phyloP scores from a whole-genome alignment of 2,113 vertebrate species.

The Mormyrus lacerda region DNA sequence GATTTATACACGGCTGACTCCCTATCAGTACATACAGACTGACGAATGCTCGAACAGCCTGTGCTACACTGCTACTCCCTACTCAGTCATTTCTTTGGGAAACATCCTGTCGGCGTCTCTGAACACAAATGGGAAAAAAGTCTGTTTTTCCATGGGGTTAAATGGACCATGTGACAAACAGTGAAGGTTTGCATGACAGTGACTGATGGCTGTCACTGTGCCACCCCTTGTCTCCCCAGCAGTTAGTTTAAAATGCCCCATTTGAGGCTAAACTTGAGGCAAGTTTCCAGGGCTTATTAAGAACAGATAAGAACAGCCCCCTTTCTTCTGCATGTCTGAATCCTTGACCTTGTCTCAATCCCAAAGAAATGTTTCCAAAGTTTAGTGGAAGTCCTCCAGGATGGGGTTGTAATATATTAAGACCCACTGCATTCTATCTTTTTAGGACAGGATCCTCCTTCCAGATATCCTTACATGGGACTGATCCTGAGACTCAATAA shows the following conservation, averaged over 20 bases:
- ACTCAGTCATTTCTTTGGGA: not conserved
- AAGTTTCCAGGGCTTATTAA: not conserved
- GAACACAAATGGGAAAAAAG: not conserved
- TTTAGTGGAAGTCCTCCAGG: not conserved
- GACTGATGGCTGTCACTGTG: not conserved
- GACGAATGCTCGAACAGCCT: not conserved
- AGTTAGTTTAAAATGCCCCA: conserved; percentile 9
- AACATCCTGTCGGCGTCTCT: not conserved
- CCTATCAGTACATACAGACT: not conserved
- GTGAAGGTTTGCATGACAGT: not conserved
- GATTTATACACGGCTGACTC: not conserved
- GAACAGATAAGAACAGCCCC: not conserved
- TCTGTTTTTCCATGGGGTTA: not conserved
- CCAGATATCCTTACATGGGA: not conserved
- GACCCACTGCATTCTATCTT: not conserved
- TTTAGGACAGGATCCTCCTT: not conserved
- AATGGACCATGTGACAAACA: not conserved
- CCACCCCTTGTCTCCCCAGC: not conserved
- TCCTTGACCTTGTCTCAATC: not conserved
- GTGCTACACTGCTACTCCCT: not conserved
- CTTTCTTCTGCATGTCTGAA: not conserved
- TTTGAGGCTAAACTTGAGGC: not conserved
- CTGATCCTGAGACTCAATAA: not conserved
- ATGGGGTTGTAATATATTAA: not conserved
- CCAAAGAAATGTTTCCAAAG: not conserved